phyloP scores from a whole-genome alignment of 2,797 vertebrate genomes.

The Sebastes hubbsi region DNA sequence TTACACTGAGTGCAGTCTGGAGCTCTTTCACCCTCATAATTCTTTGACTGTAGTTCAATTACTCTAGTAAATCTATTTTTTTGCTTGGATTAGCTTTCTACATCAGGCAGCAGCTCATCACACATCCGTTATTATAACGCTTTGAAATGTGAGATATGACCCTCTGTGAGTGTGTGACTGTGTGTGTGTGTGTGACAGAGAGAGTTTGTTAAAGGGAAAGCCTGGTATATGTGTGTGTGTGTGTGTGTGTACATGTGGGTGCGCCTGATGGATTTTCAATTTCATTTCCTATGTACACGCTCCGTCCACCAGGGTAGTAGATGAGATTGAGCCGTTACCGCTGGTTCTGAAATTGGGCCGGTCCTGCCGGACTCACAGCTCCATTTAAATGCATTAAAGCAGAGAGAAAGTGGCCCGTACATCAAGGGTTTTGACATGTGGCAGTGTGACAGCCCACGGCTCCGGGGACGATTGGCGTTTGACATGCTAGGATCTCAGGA shows the following conservation, averaged over 20 bases:
- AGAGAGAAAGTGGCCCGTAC: slow-evolving; percentile 70
- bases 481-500: slow-evolving; percentile 60
- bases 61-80: slow-evolving; percentile 72
- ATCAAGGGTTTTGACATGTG: slow-evolving; percentile 74
- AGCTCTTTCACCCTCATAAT: slow-evolving; percentile 57
- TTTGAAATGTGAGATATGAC: slow-evolving; percentile 75
- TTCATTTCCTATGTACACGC: slow-evolving; percentile 75
- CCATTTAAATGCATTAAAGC: slow-evolving; percentile 86
- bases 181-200: slow-evolving; percentile 23
- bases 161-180: slow-evolving; percentile 13
- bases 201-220: slow-evolving; percentile 42
- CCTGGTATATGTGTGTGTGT: slow-evolving; percentile 29
- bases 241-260: slow-evolving; percentile 30
- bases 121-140: slow-evolving; percentile 63
- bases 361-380: slow-evolving; percentile 74
- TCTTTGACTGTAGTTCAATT: slow-evolving; percentile 72
- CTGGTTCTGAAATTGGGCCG: slow-evolving; percentile 77
- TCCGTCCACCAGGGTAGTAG: slow-evolving; percentile 68
- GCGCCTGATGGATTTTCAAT: slow-evolving; percentile 77
- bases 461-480: slow-evolving; percentile 43
- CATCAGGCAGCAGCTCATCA: slow-evolving; percentile 74
- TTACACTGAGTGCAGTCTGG: slow-evolving; percentile 42
- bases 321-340: slow-evolving; percentile 78
- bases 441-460: slow-evolving; percentile 52
- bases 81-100: slow-evolving; percentile 77